Evolutionary conservation across 2,113 vertebrate genomes (phyloP).

Genomic region (Tragelaphus strepsiceros): DNA sequence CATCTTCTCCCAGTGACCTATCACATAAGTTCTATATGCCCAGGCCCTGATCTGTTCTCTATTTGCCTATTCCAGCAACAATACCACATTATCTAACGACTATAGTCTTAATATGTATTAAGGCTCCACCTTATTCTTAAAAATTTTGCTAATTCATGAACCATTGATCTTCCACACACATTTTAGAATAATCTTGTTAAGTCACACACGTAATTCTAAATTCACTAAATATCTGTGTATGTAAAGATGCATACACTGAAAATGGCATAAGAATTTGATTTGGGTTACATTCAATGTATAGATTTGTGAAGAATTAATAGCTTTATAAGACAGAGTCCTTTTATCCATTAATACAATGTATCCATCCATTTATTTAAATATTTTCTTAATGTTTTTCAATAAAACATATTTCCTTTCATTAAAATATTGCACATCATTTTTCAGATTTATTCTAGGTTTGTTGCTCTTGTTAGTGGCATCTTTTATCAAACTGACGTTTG

Average conservation of each 20-base stretch:
- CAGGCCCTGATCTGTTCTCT: not conserved
- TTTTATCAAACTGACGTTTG: slow-evolving; percentile 3
- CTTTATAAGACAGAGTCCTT: not conserved
- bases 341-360: not conserved
- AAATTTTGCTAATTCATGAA: not conserved
- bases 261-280: not conserved
- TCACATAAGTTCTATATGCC: not conserved
- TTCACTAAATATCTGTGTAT: not conserved
- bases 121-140: not conserved
- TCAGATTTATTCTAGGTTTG: slow-evolving; percentile 6
- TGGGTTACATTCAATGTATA: not conserved
- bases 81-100: not conserved
- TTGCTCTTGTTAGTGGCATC: not conserved
- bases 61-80: not conserved
- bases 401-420: not conserved
- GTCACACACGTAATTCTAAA: not conserved
- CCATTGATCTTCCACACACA: not conserved
- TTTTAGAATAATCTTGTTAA: not conserved
- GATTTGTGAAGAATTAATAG: not conserved
- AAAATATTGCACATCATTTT: not conserved
- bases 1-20: not conserved
- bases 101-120: not conserved
- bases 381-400: slow-evolving; percentile 31
- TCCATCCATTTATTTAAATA: not conserved
- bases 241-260: not conserved